Base-by-base conservation (phyloP, 2,797 vertebrate genomes). In the Steatocranus sp. region DNA sequence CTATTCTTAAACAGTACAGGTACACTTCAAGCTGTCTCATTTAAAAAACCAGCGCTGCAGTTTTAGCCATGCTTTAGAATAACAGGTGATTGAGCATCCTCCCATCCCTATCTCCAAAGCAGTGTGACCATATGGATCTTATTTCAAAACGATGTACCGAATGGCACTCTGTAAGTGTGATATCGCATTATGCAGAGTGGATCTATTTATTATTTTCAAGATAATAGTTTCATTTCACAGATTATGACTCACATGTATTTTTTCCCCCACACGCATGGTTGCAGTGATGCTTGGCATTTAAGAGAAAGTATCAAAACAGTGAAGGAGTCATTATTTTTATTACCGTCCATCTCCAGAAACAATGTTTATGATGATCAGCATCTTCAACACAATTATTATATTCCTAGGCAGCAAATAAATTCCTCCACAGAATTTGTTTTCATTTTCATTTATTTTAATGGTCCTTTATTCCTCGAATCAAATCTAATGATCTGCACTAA, bases 11-110 rank as follows among this genome's bases (percentile, higher is more conserved):
- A 91, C 79, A 81, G 87, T 79, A 89, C 90, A 93, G 91, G 87
- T 89, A 87, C 80, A 83, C 92, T 36, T 91, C 91, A 93, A 94
- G 92, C 92, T 94, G 94, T 95, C 89, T 93, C 83, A 81, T 89
- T 87, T 90, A 80, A 91, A 87, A 90, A 92, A 84, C 75, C 54
- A 32, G 6, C 75, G 6, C 79, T 76, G 81, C 87, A 48, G 86
- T 86, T 93, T 93, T 87, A 92, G 89, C 91, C 90, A 20, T 89
- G 88, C 86, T 94, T 92, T 87, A 83, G 88, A 88, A 93, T 87
- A 93, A 91, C 91, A 94, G 93, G 94, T 93, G 94, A 95, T 83
- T 89, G 92, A 92, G 91, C 91, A 86, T 92, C 91, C 79, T 88
- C 83, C 90, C 70, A n/a, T 87, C 75, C 92, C 87, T 86, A 78